Evolutionary conservation across 2,888 invertebrate species (phyloP).

Genomic region (Pardosa pseudoannulata): DNA sequence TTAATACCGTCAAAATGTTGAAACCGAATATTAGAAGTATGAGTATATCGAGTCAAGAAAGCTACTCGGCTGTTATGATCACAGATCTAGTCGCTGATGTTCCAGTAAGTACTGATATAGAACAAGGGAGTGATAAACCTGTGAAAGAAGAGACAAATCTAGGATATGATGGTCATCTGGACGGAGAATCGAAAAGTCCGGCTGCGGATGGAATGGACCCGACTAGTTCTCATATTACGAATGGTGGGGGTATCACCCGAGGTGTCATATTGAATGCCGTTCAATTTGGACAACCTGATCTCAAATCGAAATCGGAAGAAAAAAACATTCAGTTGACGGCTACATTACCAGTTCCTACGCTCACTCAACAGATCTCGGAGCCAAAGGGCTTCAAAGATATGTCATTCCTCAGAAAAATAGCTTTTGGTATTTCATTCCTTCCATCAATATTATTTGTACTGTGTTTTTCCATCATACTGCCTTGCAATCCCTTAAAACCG

Average conservation of each 20-base stretch:
- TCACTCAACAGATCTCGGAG: background rate
- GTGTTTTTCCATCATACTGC: constrained; percentile 58
- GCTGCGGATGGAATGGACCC: constrained; percentile 19
- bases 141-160: constrained; percentile 17
- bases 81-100: constrained; percentile 50
- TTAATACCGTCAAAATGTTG: constrained; percentile 40
- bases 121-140: background rate
- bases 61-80: constrained; percentile 53
- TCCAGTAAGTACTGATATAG: background rate
- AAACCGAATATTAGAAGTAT: constrained; percentile 22
- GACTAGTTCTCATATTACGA: background rate
- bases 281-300: constrained; percentile 2
- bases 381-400: constrained; percentile 25
- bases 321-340: background rate
- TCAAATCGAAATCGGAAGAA: background rate
- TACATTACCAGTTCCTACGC: background rate
- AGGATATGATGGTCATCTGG: constrained; percentile 22
- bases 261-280: constrained; percentile 57
- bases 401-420: constrained; percentile 42
- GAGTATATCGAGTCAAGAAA: constrained; percentile 54
- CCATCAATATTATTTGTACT: constrained; percentile 58
- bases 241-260: constrained; percentile 45
- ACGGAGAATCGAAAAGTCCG: background rate
- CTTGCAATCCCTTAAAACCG: constrained; percentile 27
- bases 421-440: constrained; percentile 47